Evolutionary conservation across 2,113 vertebrate genomes (phyloP).

Genomic region (Pollachius pollachius): DNA sequence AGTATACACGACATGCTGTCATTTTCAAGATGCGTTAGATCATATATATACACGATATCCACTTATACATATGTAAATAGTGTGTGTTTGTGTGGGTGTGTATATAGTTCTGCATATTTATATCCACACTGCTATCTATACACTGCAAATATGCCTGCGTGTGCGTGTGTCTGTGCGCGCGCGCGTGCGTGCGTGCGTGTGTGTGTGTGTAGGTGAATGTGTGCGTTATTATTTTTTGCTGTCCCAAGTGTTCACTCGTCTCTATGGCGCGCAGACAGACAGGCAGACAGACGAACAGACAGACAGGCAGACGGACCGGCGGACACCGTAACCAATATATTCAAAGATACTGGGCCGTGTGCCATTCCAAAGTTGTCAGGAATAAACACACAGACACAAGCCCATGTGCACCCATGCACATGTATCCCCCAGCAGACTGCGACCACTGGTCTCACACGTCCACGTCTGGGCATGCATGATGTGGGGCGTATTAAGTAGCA

Average conservation of each 20-base stretch:
- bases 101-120: too few species aligned
- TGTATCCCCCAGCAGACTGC: too few species aligned
- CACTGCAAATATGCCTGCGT: background rate
- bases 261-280: constrained; percentile 33
- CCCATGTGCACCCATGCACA: background rate
- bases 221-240: constrained; percentile 47
- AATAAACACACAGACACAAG: constrained; percentile 40
- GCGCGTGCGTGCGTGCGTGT: background rate
- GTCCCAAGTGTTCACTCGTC: constrained; percentile 1
- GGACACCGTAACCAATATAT: constrained; percentile 56
- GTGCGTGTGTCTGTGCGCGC: background rate
- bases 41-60: too few species aligned
- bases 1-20: too few species aligned
- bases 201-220: constrained; percentile 11
- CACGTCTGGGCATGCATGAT: too few species aligned
- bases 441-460: too few species aligned
- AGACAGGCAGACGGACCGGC: constrained; percentile 59
- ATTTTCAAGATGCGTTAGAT: too few species aligned
- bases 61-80: too few species aligned
- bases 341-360: constrained; percentile 53
- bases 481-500: background rate
- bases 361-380: constrained; percentile 64
- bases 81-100: too few species aligned
- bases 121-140: too few species aligned
- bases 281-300: constrained; percentile 45